Evolutionary conservation across 2,113 vertebrate genomes (phyloP).

Genomic region (Vireo altiloquus): DNA sequence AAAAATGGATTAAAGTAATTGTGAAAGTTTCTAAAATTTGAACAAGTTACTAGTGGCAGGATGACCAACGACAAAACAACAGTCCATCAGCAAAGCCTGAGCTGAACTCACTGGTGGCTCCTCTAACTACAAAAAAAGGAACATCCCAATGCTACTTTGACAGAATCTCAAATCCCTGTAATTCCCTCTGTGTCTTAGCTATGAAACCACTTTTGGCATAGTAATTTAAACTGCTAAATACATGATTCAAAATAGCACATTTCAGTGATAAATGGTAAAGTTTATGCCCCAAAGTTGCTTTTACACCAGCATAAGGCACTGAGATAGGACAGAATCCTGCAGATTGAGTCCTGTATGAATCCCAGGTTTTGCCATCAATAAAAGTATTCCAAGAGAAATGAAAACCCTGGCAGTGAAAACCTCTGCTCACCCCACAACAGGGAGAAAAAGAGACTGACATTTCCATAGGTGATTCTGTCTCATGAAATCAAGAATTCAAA

Average conservation of each 20-base stretch:
- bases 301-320: not conserved
- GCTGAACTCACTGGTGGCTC: not conserved
- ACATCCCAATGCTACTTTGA: not conserved
- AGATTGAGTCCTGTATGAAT: slow-evolving; percentile 2
- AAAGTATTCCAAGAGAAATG: slow-evolving; percentile 36
- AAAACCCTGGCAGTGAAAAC: slow-evolving; percentile 39
- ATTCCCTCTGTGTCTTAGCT: not conserved
- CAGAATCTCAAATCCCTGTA: not conserved
- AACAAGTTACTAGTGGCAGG: not conserved
- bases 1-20: not conserved
- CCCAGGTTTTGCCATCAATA: slow-evolving; percentile 13
- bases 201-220: not conserved
- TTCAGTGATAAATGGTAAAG: not conserved
- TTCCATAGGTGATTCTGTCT: slow-evolving; percentile 16
- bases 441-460: slow-evolving; percentile 39
- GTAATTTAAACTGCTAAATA: not conserved
- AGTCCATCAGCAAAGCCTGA: not conserved
- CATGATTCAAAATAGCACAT: not conserved
- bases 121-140: not conserved
- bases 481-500: slow-evolving; percentile 64
- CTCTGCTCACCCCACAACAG: slow-evolving; percentile 23
- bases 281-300: not conserved
- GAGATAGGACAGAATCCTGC: not conserved
- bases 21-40: not conserved
- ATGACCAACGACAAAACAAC: not conserved